Evolutionary conservation across 2,113 vertebrate genomes (phyloP), one percentile per base, ranked within the genome.

Genomic region (Apaloderma vittatum): DNA sequence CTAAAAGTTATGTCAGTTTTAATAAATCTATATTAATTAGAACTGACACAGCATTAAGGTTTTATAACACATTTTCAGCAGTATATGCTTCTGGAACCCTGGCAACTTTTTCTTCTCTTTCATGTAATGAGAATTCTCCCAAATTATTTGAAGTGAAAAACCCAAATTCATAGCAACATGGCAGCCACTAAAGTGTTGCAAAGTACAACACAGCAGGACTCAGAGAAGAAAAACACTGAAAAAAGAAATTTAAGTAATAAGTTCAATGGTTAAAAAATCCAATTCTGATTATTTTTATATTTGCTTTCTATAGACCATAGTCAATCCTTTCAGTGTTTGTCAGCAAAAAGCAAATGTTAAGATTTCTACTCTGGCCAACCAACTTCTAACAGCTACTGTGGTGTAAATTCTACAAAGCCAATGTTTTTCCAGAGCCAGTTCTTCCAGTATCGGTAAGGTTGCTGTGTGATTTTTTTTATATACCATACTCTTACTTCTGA

Each of bases 21-120:
- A 83, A 91, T 76, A 97, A 90, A 75, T 55, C 32, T 57, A 11
- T 89, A 93, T 92, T 96, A 94, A 96, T 89, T 96, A 95, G 49
- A 97, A 93, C 18, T 76, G 91, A 95, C 57, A 40, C 1, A 52
- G 67, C 40, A 86, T 40, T 95, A 65, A 88, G 45, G n/a, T 75
- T 96, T 95, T 76, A 88, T 77, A 82, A 85, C 40, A 93, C 16
- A 91, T 73, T 91, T 89, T 77, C 20, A 96, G 46, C 68, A 79
- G 34, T 72, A 78, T 61, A 85, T 32, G 13, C 45, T 94, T 93
- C 76, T 95, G 49, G 74, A 97, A 91, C 48, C 30, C 63, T 90
- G 82, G 68, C 52, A 94, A 85, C 24, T 73, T 94, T 49, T 81
- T 92, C 15, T 68, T 93, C 93, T 77, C 65, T 78, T 94, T 96